These are phyloP conservation scores for Sphaeramia orbicularis DNA, from an alignment of 2,797 vertebrate genomes.

Conservation along the genomic window DNA sequence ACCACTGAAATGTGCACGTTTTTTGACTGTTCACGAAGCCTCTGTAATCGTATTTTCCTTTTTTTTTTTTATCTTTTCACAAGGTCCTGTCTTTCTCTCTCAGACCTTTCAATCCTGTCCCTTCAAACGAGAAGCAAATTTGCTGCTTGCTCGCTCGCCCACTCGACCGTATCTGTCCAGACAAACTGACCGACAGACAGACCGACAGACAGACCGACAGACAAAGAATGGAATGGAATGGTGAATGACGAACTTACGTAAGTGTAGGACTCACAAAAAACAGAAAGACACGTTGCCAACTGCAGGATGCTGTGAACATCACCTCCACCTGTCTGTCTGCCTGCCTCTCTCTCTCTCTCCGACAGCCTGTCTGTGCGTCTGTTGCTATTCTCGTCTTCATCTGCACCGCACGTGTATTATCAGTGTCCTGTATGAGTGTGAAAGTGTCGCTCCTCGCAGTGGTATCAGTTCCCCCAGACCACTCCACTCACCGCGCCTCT, in stretches of 20 bases:
- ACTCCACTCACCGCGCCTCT: conserved; percentile 40
- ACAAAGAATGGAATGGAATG: conserved; percentile 44
- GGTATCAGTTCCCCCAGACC: conserved; percentile 36
- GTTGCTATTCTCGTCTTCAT: conserved; percentile 61
- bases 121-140: conserved; percentile 33
- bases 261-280: conserved; percentile 57
- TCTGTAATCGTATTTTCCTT: not conserved
- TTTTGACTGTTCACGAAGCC: not conserved
- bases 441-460: conserved; percentile 15
- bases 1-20: not conserved
- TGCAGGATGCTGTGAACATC: conserved; percentile 36
- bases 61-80: conserved; percentile 10
- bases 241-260: conserved; percentile 55
- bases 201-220: conserved; percentile 6
- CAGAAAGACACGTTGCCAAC: conserved; percentile 42
- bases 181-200: conserved; percentile 21
- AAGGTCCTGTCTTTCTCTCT: not conserved
- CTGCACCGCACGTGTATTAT: conserved; percentile 25
- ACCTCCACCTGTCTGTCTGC: too few species aligned
- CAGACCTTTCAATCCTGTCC: not conserved
- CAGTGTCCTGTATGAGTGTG: conserved; percentile 16
- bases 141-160: conserved; percentile 17
- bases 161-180: conserved; percentile 30
- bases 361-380: conserved; percentile 34
- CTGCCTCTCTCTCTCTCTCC: conserved; percentile 20